phyloP scores from a whole-genome alignment of 2,888 invertebrate genomes.

The Hemicrepidius hirtus region DNA sequence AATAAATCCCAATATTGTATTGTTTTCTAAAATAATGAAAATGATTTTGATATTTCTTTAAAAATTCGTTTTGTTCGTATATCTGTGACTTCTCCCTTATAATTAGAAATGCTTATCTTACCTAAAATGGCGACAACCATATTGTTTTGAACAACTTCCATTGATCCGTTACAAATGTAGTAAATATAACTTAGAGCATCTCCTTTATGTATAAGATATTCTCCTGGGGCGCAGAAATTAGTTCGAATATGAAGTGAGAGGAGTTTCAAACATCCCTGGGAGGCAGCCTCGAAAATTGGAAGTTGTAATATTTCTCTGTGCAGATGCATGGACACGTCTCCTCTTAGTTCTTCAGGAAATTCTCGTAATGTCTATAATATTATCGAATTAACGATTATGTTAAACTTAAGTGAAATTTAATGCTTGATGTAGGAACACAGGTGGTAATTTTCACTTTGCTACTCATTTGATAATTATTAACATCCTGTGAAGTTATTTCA shows the following conservation, averaged over 20 bases:
- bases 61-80: no score
- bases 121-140: conserved; percentile 98
- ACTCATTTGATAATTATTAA: conserved; percentile 4
- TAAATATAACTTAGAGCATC: conserved; percentile 95
- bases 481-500: neutral
- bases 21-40: no score
- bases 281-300: conserved; percentile 95
- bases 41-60: neutral
- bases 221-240: conserved; percentile 97
- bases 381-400: neutral
- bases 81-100: no score
- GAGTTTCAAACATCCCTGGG: conserved; percentile 95
- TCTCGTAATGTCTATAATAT: conserved; percentile 89
- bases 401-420: neutral
- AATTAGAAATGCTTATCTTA: conserved; percentile 71
- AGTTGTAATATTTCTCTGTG: conserved; percentile 95
- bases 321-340: conserved; percentile 96
- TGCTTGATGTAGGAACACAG: neutral
- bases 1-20: neutral
- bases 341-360: conserved; percentile 96
- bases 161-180: conserved; percentile 96
- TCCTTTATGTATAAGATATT: conserved; percentile 94
- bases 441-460: neutral
- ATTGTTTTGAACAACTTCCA: conserved; percentile 97
- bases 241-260: conserved; percentile 94